Percentiles rank a stretch among this genome's conserved stretches.
Evolutionary conservation across 2,797 vertebrate genomes (phyloP).

Genomic region (Chanos chanos): DNA sequence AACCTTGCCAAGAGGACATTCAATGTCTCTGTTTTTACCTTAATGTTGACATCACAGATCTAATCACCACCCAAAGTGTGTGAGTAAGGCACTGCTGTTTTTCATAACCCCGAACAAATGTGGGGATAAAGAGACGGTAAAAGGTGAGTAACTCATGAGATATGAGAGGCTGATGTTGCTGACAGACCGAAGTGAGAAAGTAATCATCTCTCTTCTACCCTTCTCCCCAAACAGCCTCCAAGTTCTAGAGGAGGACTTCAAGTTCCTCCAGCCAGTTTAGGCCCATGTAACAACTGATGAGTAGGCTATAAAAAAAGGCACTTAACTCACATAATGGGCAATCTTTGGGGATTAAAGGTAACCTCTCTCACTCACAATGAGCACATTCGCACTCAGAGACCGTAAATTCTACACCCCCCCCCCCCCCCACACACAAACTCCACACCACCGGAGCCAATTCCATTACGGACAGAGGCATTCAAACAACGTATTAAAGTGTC

Average conservation of each 20-base stretch:
- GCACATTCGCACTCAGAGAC: conserved; percentile 32
- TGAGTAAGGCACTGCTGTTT: conserved; percentile 20
- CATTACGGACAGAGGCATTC: conserved; percentile 43
- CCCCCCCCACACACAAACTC: no score
- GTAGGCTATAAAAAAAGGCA: conserved; percentile 46
- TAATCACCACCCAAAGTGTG: conserved; percentile 13
- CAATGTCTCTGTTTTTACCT: conserved; percentile 19
- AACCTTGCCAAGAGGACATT: conserved; percentile 13
- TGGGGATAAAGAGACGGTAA: conserved; percentile 37
- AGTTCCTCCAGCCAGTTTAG: conserved; percentile 33
- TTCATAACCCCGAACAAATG: conserved; percentile 44
- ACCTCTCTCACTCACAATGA: conserved; percentile 39
- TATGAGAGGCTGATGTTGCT: conserved; percentile 36
- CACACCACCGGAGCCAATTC: conserved; percentile 37
- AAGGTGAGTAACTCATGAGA: conserved; percentile 46
- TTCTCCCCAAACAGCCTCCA: conserved; percentile 10
- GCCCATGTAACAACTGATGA: conserved; percentile 27
- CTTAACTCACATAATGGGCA: conserved; percentile 49
- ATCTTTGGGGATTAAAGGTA: conserved; percentile 49
- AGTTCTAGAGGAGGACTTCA: conserved; percentile 26
- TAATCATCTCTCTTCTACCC: conserved; percentile 28
- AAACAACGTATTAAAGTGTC: conserved; percentile 53
- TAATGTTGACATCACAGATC: conserved; percentile 37
- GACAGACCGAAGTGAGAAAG: conserved; percentile 30
- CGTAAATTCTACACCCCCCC: conserved; percentile 44